A percentile compares a stretch with the other conserved stretches of the same genome.
Evolutionary conservation across 2,113 vertebrate species (phyloP).

Genomic region (Callocephalon fimbriatum): DNA sequence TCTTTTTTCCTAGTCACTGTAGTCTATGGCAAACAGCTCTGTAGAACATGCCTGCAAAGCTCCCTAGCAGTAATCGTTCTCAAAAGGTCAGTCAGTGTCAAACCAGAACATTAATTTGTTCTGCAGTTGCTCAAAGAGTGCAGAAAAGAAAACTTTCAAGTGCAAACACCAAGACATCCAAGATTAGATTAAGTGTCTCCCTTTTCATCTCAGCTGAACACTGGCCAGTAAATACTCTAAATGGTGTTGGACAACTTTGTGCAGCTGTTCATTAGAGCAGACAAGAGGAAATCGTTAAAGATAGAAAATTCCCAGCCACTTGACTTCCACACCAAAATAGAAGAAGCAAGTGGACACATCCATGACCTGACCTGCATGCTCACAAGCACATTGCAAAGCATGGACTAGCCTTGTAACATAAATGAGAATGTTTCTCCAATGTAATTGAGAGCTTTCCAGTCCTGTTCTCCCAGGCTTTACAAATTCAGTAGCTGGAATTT

Average conservation of each 20-base stretch:
- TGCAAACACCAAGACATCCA: conserved; percentile 28
- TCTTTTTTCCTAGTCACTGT: not conserved
- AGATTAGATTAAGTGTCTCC: conserved; percentile 76
- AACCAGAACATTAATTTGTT: conserved; percentile 54
- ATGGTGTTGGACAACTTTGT: conserved; percentile 50
- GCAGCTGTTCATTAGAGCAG: conserved; percentile 78
- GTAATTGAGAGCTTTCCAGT: conserved; percentile 37
- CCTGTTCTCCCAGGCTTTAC: conserved; percentile 26
- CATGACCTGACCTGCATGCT: not conserved
- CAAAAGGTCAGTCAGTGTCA: conserved; percentile 9
- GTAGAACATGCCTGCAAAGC: not conserved
- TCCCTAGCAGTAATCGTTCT: not conserved
- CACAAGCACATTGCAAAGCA: not conserved
- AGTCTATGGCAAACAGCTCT: not conserved
- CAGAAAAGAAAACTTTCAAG: conserved; percentile 29
- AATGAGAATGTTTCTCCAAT: not conserved
- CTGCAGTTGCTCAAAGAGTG: conserved; percentile 36
- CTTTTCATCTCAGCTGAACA: conserved; percentile 73
- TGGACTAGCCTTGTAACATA: not conserved
- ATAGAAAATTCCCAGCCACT: conserved; percentile 62
- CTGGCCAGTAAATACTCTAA: conserved; percentile 72
- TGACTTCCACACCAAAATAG: conserved; percentile 65
- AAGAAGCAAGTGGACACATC: not conserved
- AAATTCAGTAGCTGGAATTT: conserved; percentile 73
- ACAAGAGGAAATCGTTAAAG: conserved; percentile 74